These are phyloP conservation scores for Acipenser ruthenus DNA, from an alignment of 2,797 vertebrate species.

Conservation along the genomic window DNA sequence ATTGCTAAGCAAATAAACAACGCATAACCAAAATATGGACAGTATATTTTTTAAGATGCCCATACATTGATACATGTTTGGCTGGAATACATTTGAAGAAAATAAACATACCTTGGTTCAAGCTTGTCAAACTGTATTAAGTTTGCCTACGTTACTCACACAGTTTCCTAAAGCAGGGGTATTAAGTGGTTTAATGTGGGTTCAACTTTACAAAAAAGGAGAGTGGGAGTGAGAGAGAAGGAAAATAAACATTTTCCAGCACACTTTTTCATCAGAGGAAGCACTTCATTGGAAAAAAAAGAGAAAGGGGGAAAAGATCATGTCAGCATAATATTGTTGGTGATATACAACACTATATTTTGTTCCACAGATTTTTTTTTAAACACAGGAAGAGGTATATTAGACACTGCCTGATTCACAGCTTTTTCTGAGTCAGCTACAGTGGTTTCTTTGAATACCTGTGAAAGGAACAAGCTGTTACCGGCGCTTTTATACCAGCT, in stretches of 20 bases:
- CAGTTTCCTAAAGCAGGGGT: conserved; percentile 45
- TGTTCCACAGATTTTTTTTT: conserved; percentile 40
- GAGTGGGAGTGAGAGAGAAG: conserved; percentile 23
- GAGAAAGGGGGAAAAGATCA: conserved; percentile 34
- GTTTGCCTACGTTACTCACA: conserved; percentile 43
- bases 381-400: conserved; percentile 39
- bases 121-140: conserved; percentile 42
- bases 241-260: conserved; percentile 53
- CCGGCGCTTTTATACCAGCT: conserved; percentile 25
- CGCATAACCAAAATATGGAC: conserved; percentile 2
- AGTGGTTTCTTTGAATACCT: conserved; percentile 36
- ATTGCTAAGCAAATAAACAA: neutral
- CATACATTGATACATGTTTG: conserved; percentile 22
- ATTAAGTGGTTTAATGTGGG: conserved; percentile 46
- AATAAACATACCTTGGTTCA: conserved; percentile 46
- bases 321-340: conserved; percentile 43
- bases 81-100: conserved; percentile 37
- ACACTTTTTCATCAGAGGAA: conserved; percentile 45
- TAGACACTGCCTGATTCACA: conserved; percentile 39
- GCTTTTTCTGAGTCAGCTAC: conserved; percentile 26
- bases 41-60: conserved; percentile 18
- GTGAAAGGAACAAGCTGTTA: conserved; percentile 29
- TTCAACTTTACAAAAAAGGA: conserved; percentile 44
- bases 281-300: conserved; percentile 38
- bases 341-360: conserved; percentile 38